Percentiles rank a stretch among this genome's conserved stretches.
Evolutionary conservation across 2,888 invertebrate species (phyloP).

Genomic region (Lordiphosa andalusiaca): DNA sequence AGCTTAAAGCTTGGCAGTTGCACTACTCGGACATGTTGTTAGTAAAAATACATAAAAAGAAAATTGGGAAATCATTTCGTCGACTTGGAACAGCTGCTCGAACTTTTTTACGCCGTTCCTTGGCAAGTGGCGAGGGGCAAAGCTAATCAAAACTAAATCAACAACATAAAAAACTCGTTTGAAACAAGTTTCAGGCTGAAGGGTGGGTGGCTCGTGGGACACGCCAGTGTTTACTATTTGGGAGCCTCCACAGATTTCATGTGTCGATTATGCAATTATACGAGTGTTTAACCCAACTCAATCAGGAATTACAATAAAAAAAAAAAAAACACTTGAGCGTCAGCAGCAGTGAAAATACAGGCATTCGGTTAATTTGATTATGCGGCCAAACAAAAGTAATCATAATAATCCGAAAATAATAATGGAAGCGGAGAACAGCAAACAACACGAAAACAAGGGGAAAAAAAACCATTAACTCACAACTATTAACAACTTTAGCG

Average conservation of each 20-base stretch:
- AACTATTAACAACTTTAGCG: conserved; percentile 69
- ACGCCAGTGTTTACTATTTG: conserved; percentile 11
- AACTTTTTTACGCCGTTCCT: conserved; percentile 10
- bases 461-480: conserved; percentile 74
- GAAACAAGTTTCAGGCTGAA: conserved; percentile 31
- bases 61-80: conserved; percentile 17
- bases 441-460: conserved; percentile 34
- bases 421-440: conserved; percentile 55
- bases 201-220: neutral
- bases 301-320: conserved; percentile 10
- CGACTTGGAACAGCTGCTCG: conserved; percentile 2
- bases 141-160: conserved; percentile 70
- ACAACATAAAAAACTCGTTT: conserved; percentile 65
- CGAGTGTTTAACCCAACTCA: conserved; percentile 22
- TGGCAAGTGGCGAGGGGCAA: neutral
- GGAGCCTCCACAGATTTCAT: neutral
- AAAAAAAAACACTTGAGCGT: conserved; percentile 29
- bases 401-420: conserved; percentile 73
- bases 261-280: conserved; percentile 36
- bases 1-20: conserved; percentile 12
- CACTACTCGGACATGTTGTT: conserved; percentile 26
- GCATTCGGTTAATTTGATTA: conserved; percentile 69
- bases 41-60: conserved; percentile 27
- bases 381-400: conserved; percentile 66
- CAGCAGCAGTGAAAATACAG: conserved; percentile 15